A percentile compares a stretch with the other conserved stretches of the same genome.
phyloP scores from a whole-genome alignment of 1,140 invertebrate genomes.

The Hycleus phaleratus region DNA sequence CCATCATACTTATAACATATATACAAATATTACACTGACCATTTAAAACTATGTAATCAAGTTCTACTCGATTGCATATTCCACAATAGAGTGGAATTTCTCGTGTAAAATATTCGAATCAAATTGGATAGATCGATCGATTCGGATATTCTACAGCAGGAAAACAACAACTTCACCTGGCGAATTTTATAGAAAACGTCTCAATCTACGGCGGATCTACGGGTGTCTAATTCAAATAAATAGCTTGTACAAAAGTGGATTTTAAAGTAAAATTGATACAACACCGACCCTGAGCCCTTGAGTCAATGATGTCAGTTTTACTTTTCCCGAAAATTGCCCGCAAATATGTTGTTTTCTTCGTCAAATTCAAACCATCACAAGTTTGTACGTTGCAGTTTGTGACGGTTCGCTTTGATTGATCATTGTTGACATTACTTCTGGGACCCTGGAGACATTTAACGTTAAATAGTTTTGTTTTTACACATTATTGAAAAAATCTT shows the following conservation, averaged over 20 bases:
- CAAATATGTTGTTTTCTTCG: background rate
- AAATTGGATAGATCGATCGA: conserved; percentile 1
- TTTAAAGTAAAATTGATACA: conserved; percentile 9
- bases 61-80: conserved; percentile 20
- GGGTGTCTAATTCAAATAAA: background rate
- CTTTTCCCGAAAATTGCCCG: background rate
- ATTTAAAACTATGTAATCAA: conserved; percentile 22
- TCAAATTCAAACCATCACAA: conserved; percentile 8
- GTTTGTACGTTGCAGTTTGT: background rate
- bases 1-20: conserved; percentile 29
- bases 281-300: conserved; percentile 26
- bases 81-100: conserved; percentile 17
- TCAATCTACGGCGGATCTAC: too few species aligned
- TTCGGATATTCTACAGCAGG: conserved; percentile 13
- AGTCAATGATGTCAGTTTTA: conserved; percentile 20
- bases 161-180: conserved; percentile 14
- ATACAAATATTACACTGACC: conserved; percentile 31
- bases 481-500: conserved; percentile 13
- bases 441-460: conserved; percentile 15
- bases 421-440: background rate
- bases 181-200: background rate
- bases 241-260: background rate
- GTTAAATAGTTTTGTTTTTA: conserved; percentile 4
- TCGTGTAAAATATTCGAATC: conserved; percentile 6
- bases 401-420: conserved; percentile 1